phyloP scores from a whole-genome alignment of 2,888 invertebrate species.

The Cosmia pyralina region DNA sequence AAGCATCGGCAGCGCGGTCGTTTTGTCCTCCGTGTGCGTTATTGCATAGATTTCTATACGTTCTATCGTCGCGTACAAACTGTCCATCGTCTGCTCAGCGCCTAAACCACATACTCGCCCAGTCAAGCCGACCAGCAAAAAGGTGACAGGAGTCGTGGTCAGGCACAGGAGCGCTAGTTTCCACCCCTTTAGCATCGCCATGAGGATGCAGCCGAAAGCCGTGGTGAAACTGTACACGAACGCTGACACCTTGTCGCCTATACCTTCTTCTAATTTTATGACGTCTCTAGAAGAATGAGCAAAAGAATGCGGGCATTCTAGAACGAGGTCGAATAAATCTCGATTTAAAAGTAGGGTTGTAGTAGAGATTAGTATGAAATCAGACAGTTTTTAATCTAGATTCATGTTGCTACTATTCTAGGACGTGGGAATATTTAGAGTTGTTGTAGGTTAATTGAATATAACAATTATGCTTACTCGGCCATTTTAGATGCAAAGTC shows the following conservation, averaged over 20 bases:
- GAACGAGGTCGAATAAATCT: neutral
- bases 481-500: slow-evolving; percentile 94
- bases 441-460: neutral
- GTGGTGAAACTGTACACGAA: slow-evolving; percentile 91
- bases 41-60: neutral
- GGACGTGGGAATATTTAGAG: neutral
- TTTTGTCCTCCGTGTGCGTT: neutral
- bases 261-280: slow-evolving; percentile 93
- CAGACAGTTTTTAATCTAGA: neutral
- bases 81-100: too few species aligned
- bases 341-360: neutral
- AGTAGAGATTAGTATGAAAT: neutral
- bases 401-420: neutral
- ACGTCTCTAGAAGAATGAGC: slow-evolving; percentile 89
- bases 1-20: neutral
- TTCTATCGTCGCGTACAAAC: neutral
- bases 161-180: slow-evolving; percentile 94
- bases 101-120: slow-evolving; percentile 83
- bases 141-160: slow-evolving; percentile 92
- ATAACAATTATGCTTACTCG: slow-evolving; percentile 88
- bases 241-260: slow-evolving; percentile 94
- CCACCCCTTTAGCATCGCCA: slow-evolving; percentile 94
- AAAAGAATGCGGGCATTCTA: neutral
- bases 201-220: slow-evolving; percentile 91
- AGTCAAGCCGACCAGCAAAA: slow-evolving; percentile 90